Conservation (phyloP, 2,113 vertebrate species). For the Syngnathus floridae region DNA sequence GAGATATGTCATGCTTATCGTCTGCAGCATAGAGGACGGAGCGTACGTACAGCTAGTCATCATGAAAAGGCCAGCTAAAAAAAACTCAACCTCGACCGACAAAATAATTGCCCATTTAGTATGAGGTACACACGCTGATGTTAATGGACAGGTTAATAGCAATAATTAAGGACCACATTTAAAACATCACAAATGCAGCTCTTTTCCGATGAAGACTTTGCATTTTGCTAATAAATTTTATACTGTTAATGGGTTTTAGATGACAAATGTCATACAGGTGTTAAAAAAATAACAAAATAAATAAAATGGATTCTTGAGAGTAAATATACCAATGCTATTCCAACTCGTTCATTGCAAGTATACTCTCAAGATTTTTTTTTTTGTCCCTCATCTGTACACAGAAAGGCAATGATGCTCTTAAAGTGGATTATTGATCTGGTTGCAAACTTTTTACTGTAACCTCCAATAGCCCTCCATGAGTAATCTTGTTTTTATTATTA, state of each 20-base stretch:
- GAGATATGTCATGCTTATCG: constrained; percentile 40
- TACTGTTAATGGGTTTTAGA: not conserved
- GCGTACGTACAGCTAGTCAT: constrained; percentile 14
- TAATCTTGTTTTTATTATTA: constrained; percentile 3
- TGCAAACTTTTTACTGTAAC: not conserved
- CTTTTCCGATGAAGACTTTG: not conserved
- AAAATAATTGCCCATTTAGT: constrained; percentile 1
- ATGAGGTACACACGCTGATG: not conserved
- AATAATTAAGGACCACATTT: constrained; percentile 1
- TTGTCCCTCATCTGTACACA: not conserved
- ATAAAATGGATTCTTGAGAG: too few species aligned
- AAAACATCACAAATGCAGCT: not conserved
- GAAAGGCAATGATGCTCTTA: not conserved
- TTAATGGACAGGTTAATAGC: not conserved
- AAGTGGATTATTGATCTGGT: not conserved
- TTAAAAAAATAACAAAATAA: not conserved
- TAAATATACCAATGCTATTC: not conserved
- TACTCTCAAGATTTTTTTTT: not conserved
- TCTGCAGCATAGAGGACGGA: constrained; percentile 24
- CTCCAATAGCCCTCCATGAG: not conserved
- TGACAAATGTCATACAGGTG: not conserved
- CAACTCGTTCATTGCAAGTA: not conserved
- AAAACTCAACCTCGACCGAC: constrained; percentile 1
- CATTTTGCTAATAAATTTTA: not conserved
- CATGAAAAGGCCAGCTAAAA: constrained; percentile 25